Percentiles rank a stretch among this genome's conserved stretches.
Evolutionary conservation across 2,888 invertebrate species (phyloP).

Genomic region (Zhuqinia jingwanae): DNA sequence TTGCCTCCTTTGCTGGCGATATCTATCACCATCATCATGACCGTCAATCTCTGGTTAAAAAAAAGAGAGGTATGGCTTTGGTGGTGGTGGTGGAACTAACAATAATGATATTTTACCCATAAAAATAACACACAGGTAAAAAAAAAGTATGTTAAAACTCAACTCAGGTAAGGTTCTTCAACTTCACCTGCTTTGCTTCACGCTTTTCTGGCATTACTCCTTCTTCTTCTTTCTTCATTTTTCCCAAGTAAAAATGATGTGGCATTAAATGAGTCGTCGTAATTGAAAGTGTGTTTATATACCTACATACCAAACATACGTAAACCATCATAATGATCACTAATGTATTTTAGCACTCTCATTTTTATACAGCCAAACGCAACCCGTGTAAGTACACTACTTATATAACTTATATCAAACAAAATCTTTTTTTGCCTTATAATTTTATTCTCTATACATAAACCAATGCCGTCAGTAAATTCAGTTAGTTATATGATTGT

Average conservation of each 20-base stretch:
- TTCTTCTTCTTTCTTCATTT: slow-evolving; percentile 17
- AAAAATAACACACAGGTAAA: too few relatives aligned
- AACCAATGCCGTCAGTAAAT: neutral
- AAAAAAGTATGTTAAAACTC: too few relatives aligned
- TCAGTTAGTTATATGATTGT: too few relatives aligned
- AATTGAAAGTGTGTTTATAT: slow-evolving; percentile 38
- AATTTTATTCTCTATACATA: slow-evolving; percentile 26
- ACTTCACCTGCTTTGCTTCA: slow-evolving; percentile 53
- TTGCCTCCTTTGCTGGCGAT: slow-evolving; percentile 39
- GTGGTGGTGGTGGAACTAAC: slow-evolving; percentile 60
- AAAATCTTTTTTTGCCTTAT: slow-evolving; percentile 47
- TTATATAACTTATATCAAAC: slow-evolving; percentile 45
- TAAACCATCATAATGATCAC: neutral
- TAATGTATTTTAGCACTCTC: slow-evolving; percentile 44
- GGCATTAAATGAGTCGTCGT: slow-evolving; percentile 38
- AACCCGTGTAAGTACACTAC: neutral
- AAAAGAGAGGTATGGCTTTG: slow-evolving; percentile 27
- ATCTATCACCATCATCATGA: slow-evolving; percentile 55
- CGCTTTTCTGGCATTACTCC: slow-evolving; percentile 61
- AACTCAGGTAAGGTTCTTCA: slow-evolving; percentile 48
- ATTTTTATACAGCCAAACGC: slow-evolving; percentile 11
- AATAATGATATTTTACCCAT: slow-evolving; percentile 17
- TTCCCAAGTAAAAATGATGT: neutral
- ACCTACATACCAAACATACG: slow-evolving; percentile 18
- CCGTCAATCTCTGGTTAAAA: slow-evolving; percentile 49